Conservation (phyloP, 2,113 vertebrate genomes). For the Motacilla tschutschensis region DNA sequence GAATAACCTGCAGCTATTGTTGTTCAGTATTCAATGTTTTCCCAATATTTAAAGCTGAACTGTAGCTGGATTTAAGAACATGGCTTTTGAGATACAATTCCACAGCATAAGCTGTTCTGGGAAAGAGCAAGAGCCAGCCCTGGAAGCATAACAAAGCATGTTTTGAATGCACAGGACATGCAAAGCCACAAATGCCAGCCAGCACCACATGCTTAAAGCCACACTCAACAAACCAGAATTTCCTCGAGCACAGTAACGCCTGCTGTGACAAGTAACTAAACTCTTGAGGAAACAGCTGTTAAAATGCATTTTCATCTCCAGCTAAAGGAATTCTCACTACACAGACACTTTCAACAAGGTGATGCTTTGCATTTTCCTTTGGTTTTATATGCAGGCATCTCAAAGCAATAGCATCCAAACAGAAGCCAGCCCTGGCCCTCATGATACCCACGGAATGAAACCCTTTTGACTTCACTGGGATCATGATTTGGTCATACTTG, state of each 20-base stretch:
- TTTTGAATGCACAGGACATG: conserved; percentile 11
- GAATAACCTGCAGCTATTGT: background rate
- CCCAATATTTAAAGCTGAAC: background rate
- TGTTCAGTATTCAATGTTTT: background rate
- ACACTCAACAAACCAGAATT: background rate
- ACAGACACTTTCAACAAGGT: background rate
- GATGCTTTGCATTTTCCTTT: background rate
- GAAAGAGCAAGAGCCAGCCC: background rate
- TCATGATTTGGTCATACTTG: background rate
- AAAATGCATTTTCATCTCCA: background rate
- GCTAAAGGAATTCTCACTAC: background rate
- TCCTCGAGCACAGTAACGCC: background rate
- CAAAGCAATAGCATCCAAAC: background rate
- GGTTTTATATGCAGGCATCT: background rate
- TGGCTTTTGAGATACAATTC: background rate
- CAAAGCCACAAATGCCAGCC: conserved; percentile 12
- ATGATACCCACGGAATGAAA: background rate
- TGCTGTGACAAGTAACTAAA: background rate
- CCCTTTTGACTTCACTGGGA: background rate
- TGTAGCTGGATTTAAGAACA: background rate
- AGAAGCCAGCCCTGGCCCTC: background rate
- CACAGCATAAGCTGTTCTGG: background rate
- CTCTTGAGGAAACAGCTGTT: background rate
- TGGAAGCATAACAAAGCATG: background rate
- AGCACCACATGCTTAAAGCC: background rate